Base-by-base conservation (phyloP, 2,888 invertebrate species). In the Pyrrhia umbra region DNA sequence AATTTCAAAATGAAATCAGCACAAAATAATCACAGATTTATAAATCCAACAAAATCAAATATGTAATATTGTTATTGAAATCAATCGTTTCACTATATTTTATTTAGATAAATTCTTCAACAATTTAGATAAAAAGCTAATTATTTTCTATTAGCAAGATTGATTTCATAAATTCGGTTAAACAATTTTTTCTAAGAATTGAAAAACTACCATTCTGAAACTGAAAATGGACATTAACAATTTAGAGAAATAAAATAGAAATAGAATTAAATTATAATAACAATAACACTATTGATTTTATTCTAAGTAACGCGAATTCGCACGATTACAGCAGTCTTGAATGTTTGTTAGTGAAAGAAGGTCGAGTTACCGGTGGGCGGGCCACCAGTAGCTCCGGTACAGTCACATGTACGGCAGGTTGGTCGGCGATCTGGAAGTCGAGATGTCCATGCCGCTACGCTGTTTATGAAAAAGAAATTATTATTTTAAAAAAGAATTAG, bases 391-490 rank as follows among this genome's bases (percentile, higher is more conserved):
- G 87, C 90, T 88, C 73, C 83, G 87, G 76, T 82, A 82, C 62
- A 88, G 93, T 94, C 94, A 94, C 94, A 95, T 94, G 86, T 90
- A 93, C 13, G 94, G 94, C 10, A 95, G 84, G 80, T 93, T 94
- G 30, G 92, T 92, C 2, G 92, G 89, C 0, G 88, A 86, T 20
- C 88, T 85, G 6, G 75, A 60, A 40, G 69, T 68, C 2, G 81
- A 61, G 59, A 85, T n/a, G 1, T 87, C 88, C 16, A 81, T 59
- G 10, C 82, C 85, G 57, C 74, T 82, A 45, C 86, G 85, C 89
- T 90, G 83, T n/a, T n/a, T n/a, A n/a, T n/a, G 25, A 55, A 66
- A 46, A 10, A 21, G 27, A 30, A 42, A 52, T n/a, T n/a, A n/a
- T n/a, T n/a, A n/a, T n/a, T n/a, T n/a, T n/a, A 34, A 13, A 4